phyloP scores from a whole-genome alignment of 2,797 vertebrate species.

The Spondyliosoma cantharus region DNA sequence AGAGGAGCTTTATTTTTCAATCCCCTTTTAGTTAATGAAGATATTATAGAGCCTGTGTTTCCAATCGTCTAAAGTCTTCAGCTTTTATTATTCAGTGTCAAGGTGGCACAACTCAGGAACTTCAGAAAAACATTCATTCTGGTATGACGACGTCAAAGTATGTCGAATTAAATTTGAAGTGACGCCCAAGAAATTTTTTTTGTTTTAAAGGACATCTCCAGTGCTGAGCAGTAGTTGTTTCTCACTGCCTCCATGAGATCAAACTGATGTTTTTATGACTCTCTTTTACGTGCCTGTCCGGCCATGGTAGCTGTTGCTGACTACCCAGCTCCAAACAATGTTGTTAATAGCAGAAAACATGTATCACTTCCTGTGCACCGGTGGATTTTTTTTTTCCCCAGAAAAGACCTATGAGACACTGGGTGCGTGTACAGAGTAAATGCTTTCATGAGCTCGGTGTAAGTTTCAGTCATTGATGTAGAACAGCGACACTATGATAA shows the following conservation, averaged over 20 bases:
- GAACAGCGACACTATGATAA: background rate
- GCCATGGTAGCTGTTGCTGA: slow-evolving; percentile 32
- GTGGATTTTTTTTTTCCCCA: slow-evolving; percentile 48
- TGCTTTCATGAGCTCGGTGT: slow-evolving; percentile 27
- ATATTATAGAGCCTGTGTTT: slow-evolving; percentile 32
- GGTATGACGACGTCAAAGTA: slow-evolving; percentile 5
- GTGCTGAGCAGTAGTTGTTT: slow-evolving; percentile 6
- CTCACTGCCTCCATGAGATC: slow-evolving; percentile 18
- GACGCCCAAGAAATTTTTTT: slow-evolving; percentile 12
- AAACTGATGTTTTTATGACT: background rate
- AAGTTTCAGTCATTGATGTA: slow-evolving; percentile 18
- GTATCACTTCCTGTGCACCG: slow-evolving; percentile 62
- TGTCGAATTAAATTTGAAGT: slow-evolving; percentile 44
- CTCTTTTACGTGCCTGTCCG: slow-evolving; percentile 6
- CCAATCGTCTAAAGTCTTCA: slow-evolving; percentile 23
- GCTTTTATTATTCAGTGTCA: slow-evolving; percentile 37
- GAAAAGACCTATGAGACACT: slow-evolving; percentile 42
- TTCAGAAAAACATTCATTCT: slow-evolving; percentile 26
- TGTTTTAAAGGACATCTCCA: slow-evolving; percentile 16
- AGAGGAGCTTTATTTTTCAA: slow-evolving; percentile 59
- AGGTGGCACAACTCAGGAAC: slow-evolving; percentile 22
- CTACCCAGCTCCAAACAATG: slow-evolving; percentile 36
- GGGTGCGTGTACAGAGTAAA: slow-evolving; percentile 30
- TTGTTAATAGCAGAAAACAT: slow-evolving; percentile 46
- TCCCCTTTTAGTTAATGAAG: slow-evolving; percentile 52